Base-by-base conservation (phyloP, 2,888 invertebrate genomes). In the Chrysolina haemoptera region DNA sequence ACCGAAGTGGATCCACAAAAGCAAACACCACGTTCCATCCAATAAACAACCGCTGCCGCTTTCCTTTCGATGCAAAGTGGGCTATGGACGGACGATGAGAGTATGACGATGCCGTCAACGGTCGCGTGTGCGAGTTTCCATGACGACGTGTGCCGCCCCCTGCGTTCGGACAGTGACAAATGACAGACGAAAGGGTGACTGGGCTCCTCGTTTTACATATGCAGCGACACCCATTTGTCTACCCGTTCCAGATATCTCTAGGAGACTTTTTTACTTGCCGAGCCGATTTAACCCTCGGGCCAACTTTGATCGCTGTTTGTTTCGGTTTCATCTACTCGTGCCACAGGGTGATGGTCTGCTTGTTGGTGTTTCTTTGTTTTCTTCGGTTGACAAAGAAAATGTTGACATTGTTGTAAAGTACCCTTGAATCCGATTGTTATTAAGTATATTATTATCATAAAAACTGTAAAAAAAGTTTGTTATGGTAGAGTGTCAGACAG, bases 191-290 rank as follows among this genome's bases (percentile, higher is more conserved):
- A 87, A 87, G 87, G 87, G 87, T 87, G 87, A 86, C 86, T 86
- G 86, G 85, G 86, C 84, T 85, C 84, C 87, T 87, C 87, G 88
- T 87, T 88, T 88, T 88, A 88, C 88, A 88, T 88, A 88, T 88
- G 88, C 87, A 88, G 86, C 87, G 87, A 88, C 88, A 87, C 88
- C 87, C 88, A 88, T 88, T 88, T 88, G 88, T 88, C 88, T 88
- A 84, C 85, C 84, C 83, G 80, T 83, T 84, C 82, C 78, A 78
- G 73, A 75, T 74, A 77, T 65, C 70, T 72, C 67, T 67, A 62
- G 70, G 73, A 74, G 73, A 71, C 50, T 74, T 78, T 79, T 82
- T 82, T 80, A 16, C 59, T 59, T 59, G 50, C 59, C 27, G 59
- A 76, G 74, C 73, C 76, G 80, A 71, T 79, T 77, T 80, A 79